Base-by-base conservation (phyloP, 2,888 invertebrate genomes). In the Heliconius charithonia region DNA sequence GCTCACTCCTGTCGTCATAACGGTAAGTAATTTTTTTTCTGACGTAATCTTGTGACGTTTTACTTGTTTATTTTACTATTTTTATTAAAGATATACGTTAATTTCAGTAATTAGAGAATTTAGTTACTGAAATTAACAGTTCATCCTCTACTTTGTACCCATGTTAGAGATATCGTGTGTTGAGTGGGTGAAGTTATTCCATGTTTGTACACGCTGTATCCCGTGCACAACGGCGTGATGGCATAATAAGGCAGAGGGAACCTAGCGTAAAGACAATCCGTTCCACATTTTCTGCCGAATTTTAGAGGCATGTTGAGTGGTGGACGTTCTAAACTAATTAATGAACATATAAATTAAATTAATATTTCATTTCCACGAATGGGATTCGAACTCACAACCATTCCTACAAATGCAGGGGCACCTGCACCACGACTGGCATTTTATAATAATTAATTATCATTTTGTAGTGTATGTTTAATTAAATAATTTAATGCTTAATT, bases 1-100 rank as follows among this genome's bases (percentile, higher is more conserved):
- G 97, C 95, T 99, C 27, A 99, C 99, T 45, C 97, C 99, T 19
- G 98, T 98, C 86, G 96, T 98, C 83, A 98, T 99, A 96, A 99
- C 99, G 79, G 98, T 98, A 95, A 96, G 97, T 95, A 16, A n/a
- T n/a, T n/a, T 63, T 37, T 1, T 66, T 51, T 32, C 16, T 45
- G 25, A 66, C 7, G 19, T 19, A 22, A 12, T 51, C 29, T 65
- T 32, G n/a, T 19, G 13, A 65, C 10, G 22, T 19, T 66, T 19
- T 41, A 41, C 29, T 67, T n/a, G n/a, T 67, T 12, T 67, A 19
- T 12, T 67, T 32, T 66, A 66, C 32, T 32, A 32, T 67, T 32
- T 66, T 56, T 19, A 56, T 22, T 32, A 9, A 32, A 29, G 29
- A 56, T 56, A 12, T 4, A 13, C 12, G 41, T 41, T 3, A 41